These are phyloP conservation scores for Caenorhabditis virilis DNA, from an alignment of 2,888 invertebrate genomes.

Conservation along the genomic window DNA sequence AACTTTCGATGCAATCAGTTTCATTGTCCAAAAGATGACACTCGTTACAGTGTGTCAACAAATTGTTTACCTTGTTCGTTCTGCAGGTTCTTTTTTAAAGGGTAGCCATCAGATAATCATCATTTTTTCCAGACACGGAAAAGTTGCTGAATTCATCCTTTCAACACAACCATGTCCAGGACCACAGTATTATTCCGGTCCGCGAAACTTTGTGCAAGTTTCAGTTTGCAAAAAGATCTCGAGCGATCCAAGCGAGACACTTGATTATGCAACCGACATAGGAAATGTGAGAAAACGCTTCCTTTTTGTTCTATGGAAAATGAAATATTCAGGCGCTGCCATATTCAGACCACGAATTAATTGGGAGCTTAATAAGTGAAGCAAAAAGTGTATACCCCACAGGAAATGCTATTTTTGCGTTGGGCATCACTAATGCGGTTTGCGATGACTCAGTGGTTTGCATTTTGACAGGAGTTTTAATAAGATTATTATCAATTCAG, in stretches of 20 bases:
- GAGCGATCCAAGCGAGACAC: constrained; percentile 36
- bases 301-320: not conserved
- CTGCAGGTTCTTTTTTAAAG: constrained; percentile 28
- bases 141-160: constrained; percentile 37
- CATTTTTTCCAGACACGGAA: constrained; percentile 23
- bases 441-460: constrained; percentile 42
- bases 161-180: constrained; percentile 37
- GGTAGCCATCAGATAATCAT: not conserved
- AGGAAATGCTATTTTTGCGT: constrained; percentile 42
- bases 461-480: constrained; percentile 41
- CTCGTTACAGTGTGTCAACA: constrained; percentile 8
- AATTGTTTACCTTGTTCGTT: constrained; percentile 23
- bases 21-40: constrained; percentile 22
- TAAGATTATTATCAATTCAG: constrained; percentile 37
- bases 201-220: constrained; percentile 41
- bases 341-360: constrained; percentile 45
- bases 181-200: constrained; percentile 33
- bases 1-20: constrained; percentile 35
- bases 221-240: constrained; percentile 41
- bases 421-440: constrained; percentile 30
- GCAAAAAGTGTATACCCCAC: constrained; percentile 34
- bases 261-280: constrained; percentile 41
- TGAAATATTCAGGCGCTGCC: constrained; percentile 35
- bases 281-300: constrained; percentile 25
- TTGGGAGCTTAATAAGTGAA: constrained; percentile 38